Conservation (phyloP, 2,797 vertebrate species). For the Pangasius macronema region DNA sequence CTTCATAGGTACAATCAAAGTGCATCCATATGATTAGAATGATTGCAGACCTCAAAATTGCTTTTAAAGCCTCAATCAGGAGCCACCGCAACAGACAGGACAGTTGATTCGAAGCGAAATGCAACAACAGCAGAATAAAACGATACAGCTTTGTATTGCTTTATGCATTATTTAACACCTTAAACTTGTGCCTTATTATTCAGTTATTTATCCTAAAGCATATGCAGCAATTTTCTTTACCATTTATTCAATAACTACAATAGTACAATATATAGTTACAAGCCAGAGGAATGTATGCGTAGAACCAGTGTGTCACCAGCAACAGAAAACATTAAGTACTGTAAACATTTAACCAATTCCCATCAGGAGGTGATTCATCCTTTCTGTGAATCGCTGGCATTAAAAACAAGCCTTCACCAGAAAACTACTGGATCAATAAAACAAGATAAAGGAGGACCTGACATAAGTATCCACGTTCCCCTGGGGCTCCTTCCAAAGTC, state of each 20-base stretch:
- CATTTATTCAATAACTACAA: neutral
- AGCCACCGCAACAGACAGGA: neutral
- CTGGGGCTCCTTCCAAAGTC: conserved; percentile 48
- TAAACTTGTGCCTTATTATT: neutral
- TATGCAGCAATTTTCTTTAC: neutral
- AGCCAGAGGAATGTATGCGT: neutral
- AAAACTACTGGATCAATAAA: conserved; percentile 53
- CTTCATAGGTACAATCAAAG: conserved; percentile 29
- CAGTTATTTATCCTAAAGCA: neutral
- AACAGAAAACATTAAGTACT: neutral
- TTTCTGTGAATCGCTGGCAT: conserved; percentile 17
- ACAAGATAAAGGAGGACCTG: conserved; percentile 33
- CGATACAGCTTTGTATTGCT: neutral
- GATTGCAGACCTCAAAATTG: conserved; percentile 22
- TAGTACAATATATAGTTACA: neutral
- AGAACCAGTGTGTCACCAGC: neutral
- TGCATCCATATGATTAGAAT: conserved; percentile 27
- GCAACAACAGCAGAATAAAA: neutral
- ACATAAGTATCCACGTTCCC: conserved; percentile 43
- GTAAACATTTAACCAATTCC: neutral
- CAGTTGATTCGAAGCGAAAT: neutral
- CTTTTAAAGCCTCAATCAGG: conserved; percentile 26
- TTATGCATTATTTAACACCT: neutral
- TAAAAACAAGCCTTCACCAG: conserved; percentile 26
- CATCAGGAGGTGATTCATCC: conserved; percentile 25